phyloP scores from a whole-genome alignment of 64 coral and sea anemone genomes.

The Exaiptasia diaphana region DNA sequence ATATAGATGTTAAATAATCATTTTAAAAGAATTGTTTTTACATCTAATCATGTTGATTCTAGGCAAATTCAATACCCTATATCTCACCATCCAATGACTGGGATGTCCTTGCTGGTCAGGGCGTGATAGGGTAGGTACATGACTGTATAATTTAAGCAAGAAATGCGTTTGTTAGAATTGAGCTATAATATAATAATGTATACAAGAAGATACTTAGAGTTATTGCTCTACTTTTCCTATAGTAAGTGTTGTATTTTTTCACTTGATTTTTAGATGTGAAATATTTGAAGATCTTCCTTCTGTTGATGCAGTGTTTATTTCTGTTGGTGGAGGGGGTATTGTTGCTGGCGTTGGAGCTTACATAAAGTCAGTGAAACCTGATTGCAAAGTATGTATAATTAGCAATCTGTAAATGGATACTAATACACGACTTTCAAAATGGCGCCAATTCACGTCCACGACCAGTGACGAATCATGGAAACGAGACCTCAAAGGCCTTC shows the following conservation, averaged over 20 bases:
- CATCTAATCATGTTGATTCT: no score
- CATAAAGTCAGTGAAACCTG: constrained; percentile 70
- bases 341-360: constrained; percentile 79
- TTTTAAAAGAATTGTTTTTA: no score
- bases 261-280: no score
- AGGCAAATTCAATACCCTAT: constrained; percentile 58
- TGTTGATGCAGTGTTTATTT: constrained; percentile 81
- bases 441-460: neutral
- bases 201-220: neutral
- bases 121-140: constrained; percentile 77
- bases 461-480: neutral
- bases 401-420: no score
- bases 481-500: neutral
- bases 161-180: neutral
- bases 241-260: neutral
- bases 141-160: no score
- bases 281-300: constrained; percentile 75
- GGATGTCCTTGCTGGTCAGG: constrained; percentile 77
- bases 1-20: no score
- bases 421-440: neutral
- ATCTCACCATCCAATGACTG: constrained; percentile 88
- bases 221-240: neutral
- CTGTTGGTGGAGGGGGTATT: constrained; percentile 85
- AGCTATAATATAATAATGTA: neutral
- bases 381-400: constrained; percentile 27